Conservation (phyloP, 2,797 vertebrate species). For the Poeciliopsis infans region DNA sequence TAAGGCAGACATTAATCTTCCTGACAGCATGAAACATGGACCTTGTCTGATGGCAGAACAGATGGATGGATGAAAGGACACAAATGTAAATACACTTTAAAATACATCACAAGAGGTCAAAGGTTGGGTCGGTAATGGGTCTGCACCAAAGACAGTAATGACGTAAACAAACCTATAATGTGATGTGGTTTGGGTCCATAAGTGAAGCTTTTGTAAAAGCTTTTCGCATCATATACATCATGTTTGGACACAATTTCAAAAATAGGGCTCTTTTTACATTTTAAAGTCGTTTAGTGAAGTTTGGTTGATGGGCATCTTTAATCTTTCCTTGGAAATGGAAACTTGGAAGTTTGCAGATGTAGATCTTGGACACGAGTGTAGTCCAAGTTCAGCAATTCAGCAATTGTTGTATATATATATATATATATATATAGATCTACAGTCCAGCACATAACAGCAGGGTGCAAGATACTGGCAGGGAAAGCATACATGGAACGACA, state of each 20-base stretch:
- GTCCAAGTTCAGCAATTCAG: no score
- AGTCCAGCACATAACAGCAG: no score
- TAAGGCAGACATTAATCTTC: constrained; percentile 69
- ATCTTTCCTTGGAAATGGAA: not conserved
- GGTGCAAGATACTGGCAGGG: no score
- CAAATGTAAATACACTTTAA: constrained; percentile 14
- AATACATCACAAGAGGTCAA: not conserved
- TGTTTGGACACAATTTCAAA: not conserved
- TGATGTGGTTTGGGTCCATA: not conserved
- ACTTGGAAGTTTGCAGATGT: not conserved
- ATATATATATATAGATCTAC: no score
- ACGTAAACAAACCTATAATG: not conserved
- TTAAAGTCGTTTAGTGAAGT: not conserved
- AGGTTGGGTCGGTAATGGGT: not conserved
- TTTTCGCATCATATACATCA: not conserved
- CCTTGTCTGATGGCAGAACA: constrained; percentile 70
- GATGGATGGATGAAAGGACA: constrained; percentile 42
- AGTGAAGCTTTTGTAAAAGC: not conserved
- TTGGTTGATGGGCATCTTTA: not conserved
- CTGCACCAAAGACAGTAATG: constrained; percentile 13
- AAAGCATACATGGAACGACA: no score
- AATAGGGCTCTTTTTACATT: not conserved
- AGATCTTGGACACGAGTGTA: not conserved
- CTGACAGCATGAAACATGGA: constrained; percentile 68
- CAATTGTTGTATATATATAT: no score